These are phyloP conservation scores for Haemorhous mexicanus DNA, from an alignment of 2,113 vertebrate species.

Conservation along the genomic window DNA sequence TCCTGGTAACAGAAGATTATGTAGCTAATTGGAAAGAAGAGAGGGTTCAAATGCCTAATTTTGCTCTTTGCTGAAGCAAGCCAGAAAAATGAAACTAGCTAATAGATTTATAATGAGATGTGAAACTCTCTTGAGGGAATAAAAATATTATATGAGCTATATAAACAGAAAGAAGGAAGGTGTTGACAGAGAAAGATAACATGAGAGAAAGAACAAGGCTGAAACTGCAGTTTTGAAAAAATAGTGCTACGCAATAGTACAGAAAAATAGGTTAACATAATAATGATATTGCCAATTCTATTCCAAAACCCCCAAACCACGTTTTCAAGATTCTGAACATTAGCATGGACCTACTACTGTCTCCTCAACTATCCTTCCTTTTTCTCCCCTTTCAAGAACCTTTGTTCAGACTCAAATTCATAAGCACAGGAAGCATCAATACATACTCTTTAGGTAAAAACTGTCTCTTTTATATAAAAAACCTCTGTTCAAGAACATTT, in stretches of 20 bases:
- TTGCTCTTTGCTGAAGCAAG: background rate
- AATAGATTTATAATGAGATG: background rate
- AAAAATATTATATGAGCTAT: slow-evolving; percentile 23
- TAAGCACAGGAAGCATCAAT: background rate
- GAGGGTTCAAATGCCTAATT: background rate
- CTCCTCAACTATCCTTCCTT: background rate
- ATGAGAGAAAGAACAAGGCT: background rate
- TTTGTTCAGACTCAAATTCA: background rate
- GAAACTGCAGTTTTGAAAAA: background rate
- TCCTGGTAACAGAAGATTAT: background rate
- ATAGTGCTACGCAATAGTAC: background rate
- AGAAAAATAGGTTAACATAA: background rate
- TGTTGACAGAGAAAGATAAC: background rate
- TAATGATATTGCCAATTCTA: background rate
- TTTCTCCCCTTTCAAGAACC: background rate
- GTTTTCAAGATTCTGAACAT: background rate
- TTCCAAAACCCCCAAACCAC: background rate
- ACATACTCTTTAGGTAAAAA: background rate
- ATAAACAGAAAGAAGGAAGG: background rate
- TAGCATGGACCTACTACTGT: background rate
- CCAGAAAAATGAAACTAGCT: slow-evolving; percentile 2
- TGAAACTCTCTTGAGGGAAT: background rate
- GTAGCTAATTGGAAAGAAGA: background rate
- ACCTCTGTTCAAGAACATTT: background rate
- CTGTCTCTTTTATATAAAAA: background rate